Base-by-base conservation (phyloP, 2,888 invertebrate genomes). In the Andrena marginata region DNA sequence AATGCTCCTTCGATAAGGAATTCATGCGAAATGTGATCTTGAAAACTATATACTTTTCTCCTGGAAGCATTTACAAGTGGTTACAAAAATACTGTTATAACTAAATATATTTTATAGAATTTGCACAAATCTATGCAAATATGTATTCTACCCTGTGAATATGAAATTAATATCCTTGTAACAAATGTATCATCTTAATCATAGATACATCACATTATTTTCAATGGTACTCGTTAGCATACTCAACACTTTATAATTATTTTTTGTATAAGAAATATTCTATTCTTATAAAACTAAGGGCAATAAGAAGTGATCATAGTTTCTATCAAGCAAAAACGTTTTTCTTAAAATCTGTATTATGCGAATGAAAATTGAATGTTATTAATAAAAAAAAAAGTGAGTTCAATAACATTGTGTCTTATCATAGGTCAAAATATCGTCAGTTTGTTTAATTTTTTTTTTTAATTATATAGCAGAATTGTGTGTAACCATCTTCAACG, bases 271-370 rank as follows among this genome's bases (percentile, higher is more conserved):
- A 81, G 76, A 72, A 79, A 78, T 79, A 64, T 86, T 82, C 81
- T 88, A 88, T 88, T 88, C 88, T 88, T 87, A 77, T 87, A 88
- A 78, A 84, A 65, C 42, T 77, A 84, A 77, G 54, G 49, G 77
- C 64, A 85, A 81, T 85, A 84, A 85, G 35, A 54, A 67, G 67
- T 49, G 67, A 56, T 68, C 59, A 74, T 74, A 72, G 63, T 84
- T 80, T 80, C 60, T 81, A 79, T 62, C 35, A 29, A 42, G 13
- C 8, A 78, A 54, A 75, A 65, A 31, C 33, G 64, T 68, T 70
- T 69, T 73, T 64, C 54, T 70, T 48, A 69, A 54, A 35, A 87
- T 48, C 20, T 80, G 70, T 85, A 87, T 67, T 23, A 49, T 68
- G 63, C 10, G 10, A 60, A 35, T 13, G 77, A 29, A 75, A 82